Percentiles rank a stretch among this genome's conserved stretches.
Conservation (phyloP, 64 coral and sea anemone genomes). For the Montipora cactus region DNA sequence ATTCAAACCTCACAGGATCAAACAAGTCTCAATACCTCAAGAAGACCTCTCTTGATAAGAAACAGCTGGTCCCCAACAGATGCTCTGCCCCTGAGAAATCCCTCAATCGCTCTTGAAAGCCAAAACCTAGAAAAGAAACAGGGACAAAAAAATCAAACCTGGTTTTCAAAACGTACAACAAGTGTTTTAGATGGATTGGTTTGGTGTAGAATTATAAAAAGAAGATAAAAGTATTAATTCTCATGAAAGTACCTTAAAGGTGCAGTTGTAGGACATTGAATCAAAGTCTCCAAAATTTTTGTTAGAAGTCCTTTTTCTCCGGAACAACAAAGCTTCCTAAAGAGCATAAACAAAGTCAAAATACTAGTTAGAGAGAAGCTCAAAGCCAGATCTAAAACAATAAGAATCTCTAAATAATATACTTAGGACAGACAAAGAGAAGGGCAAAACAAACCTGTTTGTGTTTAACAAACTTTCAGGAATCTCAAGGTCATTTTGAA, state of each 20-base stretch:
- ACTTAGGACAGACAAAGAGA: neutral
- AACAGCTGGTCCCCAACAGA: conserved; percentile 97
- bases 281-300: conserved; percentile 88
- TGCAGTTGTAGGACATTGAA: conserved; percentile 77
- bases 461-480: conserved; percentile 71
- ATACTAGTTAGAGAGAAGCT: neutral
- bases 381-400: too few species aligned
- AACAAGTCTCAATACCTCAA: conserved; percentile 59
- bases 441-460: conserved; percentile 54
- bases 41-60: conserved; percentile 96
- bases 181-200: neutral
- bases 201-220: neutral
- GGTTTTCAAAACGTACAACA: neutral
- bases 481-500: conserved; percentile 91
- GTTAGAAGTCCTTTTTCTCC: conserved; percentile 93
- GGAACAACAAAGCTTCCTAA: conserved; percentile 70
- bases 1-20: neutral
- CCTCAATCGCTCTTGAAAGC: conserved; percentile 97
- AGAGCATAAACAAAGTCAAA: neutral
- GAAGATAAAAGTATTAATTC: neutral
- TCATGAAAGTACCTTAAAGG: conserved; percentile 50
- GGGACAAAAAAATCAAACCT: neutral
- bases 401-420: too few species aligned
- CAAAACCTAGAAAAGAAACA: conserved; percentile 67
- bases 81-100: conserved; percentile 91